A percentile compares a stretch with the other conserved stretches of the same genome.
Conservation (phyloP, 2,113 vertebrate genomes). For the Callocephalon fimbriatum region DNA sequence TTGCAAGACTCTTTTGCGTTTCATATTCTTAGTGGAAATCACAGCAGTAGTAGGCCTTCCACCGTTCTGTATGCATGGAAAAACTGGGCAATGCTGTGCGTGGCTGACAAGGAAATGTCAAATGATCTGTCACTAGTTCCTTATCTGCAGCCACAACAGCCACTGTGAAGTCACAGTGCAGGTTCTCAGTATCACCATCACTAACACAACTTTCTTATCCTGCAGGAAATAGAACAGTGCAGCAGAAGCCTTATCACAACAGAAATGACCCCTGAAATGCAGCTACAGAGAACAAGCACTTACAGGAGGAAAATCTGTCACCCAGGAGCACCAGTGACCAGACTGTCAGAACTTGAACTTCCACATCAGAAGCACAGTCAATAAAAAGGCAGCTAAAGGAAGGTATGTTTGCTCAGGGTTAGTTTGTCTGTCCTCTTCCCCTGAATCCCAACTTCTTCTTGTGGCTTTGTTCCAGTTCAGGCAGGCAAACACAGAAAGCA, state of each 20-base stretch:
- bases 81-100: background rate
- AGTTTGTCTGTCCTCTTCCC: background rate
- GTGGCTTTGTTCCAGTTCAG: background rate
- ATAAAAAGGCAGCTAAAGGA: background rate
- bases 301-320: background rate
- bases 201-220: background rate
- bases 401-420: background rate
- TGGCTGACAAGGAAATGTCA: background rate
- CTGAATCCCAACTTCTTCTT: background rate
- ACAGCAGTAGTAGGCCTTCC: background rate
- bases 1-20: background rate
- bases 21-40: background rate
- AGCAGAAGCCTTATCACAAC: background rate
- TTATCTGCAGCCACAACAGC: background rate
- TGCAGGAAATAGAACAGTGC: background rate
- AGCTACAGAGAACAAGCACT: background rate
- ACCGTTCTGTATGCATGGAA: background rate
- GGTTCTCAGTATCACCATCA: background rate
- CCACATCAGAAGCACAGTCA: background rate
- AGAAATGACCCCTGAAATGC: background rate
- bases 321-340: background rate
- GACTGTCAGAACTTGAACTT: background rate
- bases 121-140: background rate
- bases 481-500: background rate
- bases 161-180: background rate